These are phyloP conservation scores for Chromis chromis DNA, from an alignment of 2,797 vertebrate genomes.

Conservation along the genomic window DNA sequence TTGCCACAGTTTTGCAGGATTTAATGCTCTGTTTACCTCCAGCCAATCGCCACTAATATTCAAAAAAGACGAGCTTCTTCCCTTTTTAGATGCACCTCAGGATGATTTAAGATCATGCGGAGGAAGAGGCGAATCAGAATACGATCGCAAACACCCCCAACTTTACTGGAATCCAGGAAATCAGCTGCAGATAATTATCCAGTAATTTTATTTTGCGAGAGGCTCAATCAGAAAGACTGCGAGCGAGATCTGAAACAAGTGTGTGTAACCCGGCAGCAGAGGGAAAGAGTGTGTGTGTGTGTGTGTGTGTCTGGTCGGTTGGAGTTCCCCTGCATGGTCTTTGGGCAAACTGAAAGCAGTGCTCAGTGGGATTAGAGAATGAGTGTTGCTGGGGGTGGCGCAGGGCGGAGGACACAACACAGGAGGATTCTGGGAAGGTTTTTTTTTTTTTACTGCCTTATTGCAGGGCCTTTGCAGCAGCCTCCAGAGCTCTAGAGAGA, in stretches of 20 bases:
- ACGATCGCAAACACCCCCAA: not conserved
- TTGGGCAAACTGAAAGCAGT: slow-evolving; percentile 90
- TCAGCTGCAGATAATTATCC: not conserved
- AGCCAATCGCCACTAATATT: slow-evolving; percentile 91
- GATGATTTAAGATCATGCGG: slow-evolving; percentile 48
- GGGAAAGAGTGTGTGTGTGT: not conserved
- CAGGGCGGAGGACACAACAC: slow-evolving; percentile 60
- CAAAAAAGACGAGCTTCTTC: slow-evolving; percentile 69
- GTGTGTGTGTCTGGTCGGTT: slow-evolving; percentile 71
- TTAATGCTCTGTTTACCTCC: slow-evolving; percentile 98
- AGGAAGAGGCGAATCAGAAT: too few relatives aligned
- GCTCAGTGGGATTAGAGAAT: slow-evolving; percentile 93
- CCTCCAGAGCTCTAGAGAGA: not conserved
- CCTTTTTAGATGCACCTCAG: slow-evolving; percentile 55
- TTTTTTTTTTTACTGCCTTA: slow-evolving; percentile 49
- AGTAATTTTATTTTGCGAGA: too few relatives aligned
- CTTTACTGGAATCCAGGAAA: not conserved
- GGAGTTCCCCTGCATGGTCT: slow-evolving; percentile 76
- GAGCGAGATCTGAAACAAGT: slow-evolving; percentile 53
- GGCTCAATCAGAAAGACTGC: slow-evolving; percentile 11
- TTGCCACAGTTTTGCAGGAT: slow-evolving; percentile 94
- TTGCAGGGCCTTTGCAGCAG: slow-evolving; percentile 32
- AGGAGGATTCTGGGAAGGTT: slow-evolving; percentile 73
- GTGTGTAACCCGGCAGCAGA: slow-evolving; percentile 32
- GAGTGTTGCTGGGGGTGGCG: slow-evolving; percentile 79